phyloP scores from a whole-genome alignment of 2,113 vertebrate genomes.

The Nanger granti region DNA sequence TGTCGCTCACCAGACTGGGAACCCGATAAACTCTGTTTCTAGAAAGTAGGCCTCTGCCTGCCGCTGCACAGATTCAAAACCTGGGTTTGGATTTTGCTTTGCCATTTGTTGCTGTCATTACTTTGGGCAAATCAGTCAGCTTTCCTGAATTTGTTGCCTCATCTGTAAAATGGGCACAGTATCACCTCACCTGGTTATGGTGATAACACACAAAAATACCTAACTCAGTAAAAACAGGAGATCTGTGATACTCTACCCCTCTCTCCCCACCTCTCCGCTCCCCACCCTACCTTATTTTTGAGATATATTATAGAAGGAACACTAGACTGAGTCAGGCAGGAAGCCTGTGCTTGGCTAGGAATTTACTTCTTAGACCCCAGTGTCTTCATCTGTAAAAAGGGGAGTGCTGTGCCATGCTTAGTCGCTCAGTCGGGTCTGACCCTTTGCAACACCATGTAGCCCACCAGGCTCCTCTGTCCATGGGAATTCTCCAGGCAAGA shows the following conservation, averaged over 20 bases:
- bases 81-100: slow-evolving; percentile 4
- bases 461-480: neutral
- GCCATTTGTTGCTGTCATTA: neutral
- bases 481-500: neutral
- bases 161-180: neutral
- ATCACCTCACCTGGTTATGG: neutral
- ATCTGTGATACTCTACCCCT: neutral
- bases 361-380: neutral
- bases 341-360: neutral
- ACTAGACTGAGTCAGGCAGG: neutral
- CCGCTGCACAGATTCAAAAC: neutral
- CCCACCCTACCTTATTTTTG: neutral
- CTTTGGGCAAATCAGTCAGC: neutral
- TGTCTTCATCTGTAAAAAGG: neutral
- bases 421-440: neutral
- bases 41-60: neutral
- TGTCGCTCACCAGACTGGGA: neutral
- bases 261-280: neutral
- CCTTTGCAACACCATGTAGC: neutral
- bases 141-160: neutral
- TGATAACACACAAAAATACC: neutral
- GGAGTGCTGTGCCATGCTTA: neutral
- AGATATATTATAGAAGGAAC: neutral
- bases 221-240: accelerated
- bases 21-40: neutral